Percentiles rank a stretch among this genome's conserved stretches.
Conservation (phyloP, 2,888 invertebrate genomes). For the Latheticus oryzae region DNA sequence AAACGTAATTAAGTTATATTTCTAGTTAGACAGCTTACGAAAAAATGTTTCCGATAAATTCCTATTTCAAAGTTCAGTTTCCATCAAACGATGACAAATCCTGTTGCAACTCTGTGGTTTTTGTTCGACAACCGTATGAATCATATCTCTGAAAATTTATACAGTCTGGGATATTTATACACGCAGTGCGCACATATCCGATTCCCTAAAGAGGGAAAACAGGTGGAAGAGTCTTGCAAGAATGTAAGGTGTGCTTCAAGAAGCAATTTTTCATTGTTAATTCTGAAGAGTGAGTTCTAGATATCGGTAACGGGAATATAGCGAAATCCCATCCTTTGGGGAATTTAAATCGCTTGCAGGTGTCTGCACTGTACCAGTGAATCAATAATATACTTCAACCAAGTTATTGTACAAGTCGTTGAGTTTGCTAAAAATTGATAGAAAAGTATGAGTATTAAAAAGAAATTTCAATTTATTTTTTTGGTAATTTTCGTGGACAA, state of each 20-base stretch:
- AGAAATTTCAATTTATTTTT: no score
- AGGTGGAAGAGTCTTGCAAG: conserved; percentile 31
- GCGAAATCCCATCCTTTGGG: conserved; percentile 27
- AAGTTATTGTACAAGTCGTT: conserved; percentile 33
- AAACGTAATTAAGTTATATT: no score
- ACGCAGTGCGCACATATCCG: conserved; percentile 17
- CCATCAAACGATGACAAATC: conserved; percentile 19
- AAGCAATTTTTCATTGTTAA: conserved; percentile 40
- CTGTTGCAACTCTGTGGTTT: conserved; percentile 7
- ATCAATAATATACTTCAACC: conserved; percentile 36
- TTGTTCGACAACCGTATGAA: conserved; percentile 27
- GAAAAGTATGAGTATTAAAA: conserved; percentile 26
- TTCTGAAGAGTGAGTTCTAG: conserved; percentile 35
- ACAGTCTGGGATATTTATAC: conserved; percentile 28
- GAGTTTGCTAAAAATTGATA: conserved; percentile 30
- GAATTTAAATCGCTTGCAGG: conserved; percentile 39
- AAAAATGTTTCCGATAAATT: conserved; percentile 5
- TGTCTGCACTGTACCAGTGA: conserved; percentile 30
- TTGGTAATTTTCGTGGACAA: conserved; percentile 33
- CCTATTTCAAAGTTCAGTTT: not conserved
- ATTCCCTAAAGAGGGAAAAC: conserved; percentile 26
- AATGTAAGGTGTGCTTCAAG: conserved; percentile 29
- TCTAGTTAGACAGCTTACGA: no score
- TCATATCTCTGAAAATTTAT: conserved; percentile 18
- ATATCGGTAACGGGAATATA: conserved; percentile 38